phyloP scores from a whole-genome alignment of 2,113 vertebrate species.

The Acrocephalus arundinaceus region DNA sequence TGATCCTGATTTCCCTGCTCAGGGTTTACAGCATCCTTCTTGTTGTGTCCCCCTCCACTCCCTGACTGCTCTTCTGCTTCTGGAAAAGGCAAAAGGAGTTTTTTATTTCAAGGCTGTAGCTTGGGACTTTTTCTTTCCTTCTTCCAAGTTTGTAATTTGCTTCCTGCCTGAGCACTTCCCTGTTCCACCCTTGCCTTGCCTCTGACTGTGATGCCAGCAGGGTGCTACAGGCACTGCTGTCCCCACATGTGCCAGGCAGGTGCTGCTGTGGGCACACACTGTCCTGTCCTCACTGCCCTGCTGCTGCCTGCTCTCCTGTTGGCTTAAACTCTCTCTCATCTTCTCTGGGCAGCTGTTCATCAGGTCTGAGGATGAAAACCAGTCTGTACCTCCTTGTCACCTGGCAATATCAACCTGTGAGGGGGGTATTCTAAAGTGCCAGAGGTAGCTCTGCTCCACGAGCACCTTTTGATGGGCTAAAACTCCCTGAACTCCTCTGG shows the following conservation, averaged over 20 bases:
- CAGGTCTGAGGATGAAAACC: not conserved
- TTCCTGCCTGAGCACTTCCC: not conserved
- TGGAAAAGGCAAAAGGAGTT: not conserved
- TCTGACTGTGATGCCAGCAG: not conserved
- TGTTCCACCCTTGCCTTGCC: not conserved
- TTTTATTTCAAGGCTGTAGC: not conserved
- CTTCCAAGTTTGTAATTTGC: not conserved
- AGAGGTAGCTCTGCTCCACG: not conserved
- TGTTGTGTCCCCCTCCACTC: not conserved
- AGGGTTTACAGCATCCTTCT: not conserved
- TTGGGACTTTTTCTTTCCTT: not conserved
- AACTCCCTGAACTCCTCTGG: not conserved
- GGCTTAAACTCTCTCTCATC: not conserved
- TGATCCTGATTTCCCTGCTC: not conserved
- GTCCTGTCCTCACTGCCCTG: not conserved
- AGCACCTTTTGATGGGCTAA: not conserved
- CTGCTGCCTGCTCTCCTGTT: not conserved
- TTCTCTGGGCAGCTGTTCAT: not conserved
- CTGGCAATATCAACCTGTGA: not conserved
- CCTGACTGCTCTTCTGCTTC: not conserved
- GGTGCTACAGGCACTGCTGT: not conserved
- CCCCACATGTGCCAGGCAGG: accelerated
- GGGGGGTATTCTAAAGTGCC: not conserved
- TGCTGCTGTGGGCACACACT: not conserved
- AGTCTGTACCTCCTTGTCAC: not conserved